Base-by-base conservation (phyloP, 2,888 invertebrate species). In the Mantis religiosa region DNA sequence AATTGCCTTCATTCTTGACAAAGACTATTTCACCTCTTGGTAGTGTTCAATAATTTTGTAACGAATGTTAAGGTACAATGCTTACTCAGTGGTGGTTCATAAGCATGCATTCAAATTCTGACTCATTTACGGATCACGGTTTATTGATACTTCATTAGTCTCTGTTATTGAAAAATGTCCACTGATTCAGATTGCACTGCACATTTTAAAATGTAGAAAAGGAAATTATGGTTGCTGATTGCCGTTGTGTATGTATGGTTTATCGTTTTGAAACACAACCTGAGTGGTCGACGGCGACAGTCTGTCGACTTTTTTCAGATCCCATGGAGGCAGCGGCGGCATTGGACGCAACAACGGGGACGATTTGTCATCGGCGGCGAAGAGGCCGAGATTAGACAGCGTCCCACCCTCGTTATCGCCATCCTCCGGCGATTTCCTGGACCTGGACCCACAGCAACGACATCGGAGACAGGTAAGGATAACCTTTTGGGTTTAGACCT, bases 281-380 rank as follows among this genome's bases (percentile, higher is more conserved):
- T 83, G 25, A 28, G 27, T 41, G 27, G n/a, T 34, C 34, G n/a
- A 12, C 41, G 82, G 27, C 85, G 87, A 82, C 89, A 90, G 89
- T 71, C 71, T 90, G 89, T 85, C 88, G 28, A 86, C 87, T 14
- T 90, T 88, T 89, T 89, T 85, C 83, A 87, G 89, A 41, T 85
- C 89, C 20, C 89, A 88, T 47, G 25, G 30, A 25, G 89, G 89
- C 2, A 82, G 84, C 84, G 82, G 89, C 20, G 88, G 89, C 84
- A 25, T 71, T 71, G 54, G 54, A 25, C 54, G 54, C 6, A 89
- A 89, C 90, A 90, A 90, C 89, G 89, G 91, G 89, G 91, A 91
- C 83, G 91, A 91, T 84, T 89, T 89, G 89, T 88, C 89, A 90
- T 15, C 54, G 54, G 54, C 54, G 54, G 28, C 89, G 88, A 88